phyloP scores from a whole-genome alignment of 2,113 vertebrate genomes.

The Gallinago media region DNA sequence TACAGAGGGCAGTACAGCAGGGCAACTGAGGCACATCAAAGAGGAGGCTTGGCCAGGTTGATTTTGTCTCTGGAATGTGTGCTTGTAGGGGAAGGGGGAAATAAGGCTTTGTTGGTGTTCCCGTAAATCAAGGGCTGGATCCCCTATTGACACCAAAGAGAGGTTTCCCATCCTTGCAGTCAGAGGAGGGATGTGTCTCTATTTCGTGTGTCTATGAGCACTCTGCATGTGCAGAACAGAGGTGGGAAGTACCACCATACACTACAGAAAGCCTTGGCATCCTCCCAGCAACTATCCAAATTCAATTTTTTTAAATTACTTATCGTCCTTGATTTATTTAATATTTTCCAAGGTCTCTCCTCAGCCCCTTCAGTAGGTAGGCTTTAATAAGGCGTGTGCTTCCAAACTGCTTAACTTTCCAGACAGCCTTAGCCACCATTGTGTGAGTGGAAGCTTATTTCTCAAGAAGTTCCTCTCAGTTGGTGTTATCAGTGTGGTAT shows the following conservation, averaged over 20 bases:
- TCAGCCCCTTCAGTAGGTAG: background rate
- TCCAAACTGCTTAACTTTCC: constrained; percentile 76
- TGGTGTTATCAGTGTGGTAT: constrained; percentile 84
- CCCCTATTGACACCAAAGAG: background rate
- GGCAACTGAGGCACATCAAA: rapidly evolving
- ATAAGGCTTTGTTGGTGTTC: background rate
- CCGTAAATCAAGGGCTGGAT: background rate
- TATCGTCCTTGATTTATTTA: constrained; percentile 13
- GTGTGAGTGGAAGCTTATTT: constrained; percentile 81
- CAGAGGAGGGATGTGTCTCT: background rate
- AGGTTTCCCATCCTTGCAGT: background rate
- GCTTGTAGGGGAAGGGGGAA: background rate
- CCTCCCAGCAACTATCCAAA: background rate
- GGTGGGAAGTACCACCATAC: background rate
- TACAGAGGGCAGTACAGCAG: background rate
- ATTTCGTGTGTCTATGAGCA: background rate
- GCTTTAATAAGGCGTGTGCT: constrained; percentile 62
- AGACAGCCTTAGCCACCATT: constrained; percentile 57
- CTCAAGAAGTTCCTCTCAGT: constrained; percentile 69
- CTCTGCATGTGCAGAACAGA: background rate
- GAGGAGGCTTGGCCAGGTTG: background rate
- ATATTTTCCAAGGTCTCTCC: constrained; percentile 27
- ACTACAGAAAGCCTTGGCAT: background rate
- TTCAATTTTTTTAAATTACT: background rate
- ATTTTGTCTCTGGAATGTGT: background rate